Conservation (phyloP, 2,797 vertebrate species). For the Pangasius sanitwongsei region DNA sequence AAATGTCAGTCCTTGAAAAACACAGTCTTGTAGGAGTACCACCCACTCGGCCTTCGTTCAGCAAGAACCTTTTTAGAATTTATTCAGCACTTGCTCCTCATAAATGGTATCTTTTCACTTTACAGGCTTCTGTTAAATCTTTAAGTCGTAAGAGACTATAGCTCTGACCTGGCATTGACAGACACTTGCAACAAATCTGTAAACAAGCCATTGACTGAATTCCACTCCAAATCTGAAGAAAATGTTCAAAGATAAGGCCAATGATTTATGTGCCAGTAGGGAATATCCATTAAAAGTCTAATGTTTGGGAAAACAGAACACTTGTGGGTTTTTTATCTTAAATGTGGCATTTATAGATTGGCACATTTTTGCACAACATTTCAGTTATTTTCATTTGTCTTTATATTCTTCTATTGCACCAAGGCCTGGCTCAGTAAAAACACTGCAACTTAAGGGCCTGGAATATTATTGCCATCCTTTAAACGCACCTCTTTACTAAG, state of each 20-base stretch:
- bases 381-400: not conserved
- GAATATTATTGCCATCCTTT: not conserved
- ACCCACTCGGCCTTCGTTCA: not conserved
- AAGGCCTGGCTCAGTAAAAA: not conserved
- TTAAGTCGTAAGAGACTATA: not conserved
- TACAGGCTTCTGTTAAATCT: slow-evolving; percentile 1
- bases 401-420: not conserved
- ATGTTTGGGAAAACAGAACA: not conserved
- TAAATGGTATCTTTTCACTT: not conserved
- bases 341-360: not conserved
- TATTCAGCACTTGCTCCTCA: not conserved
- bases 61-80: not conserved
- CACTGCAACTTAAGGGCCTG: too few species aligned
- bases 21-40: not conserved
- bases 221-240: not conserved
- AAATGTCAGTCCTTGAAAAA: not conserved
- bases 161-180: not conserved
- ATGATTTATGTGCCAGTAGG: not conserved
- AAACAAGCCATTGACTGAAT: not conserved
- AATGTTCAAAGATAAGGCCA: not conserved
- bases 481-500: not conserved
- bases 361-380: not conserved
- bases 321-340: not conserved
- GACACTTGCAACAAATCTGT: not conserved
- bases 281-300: not conserved